Evolutionary conservation across 2,797 vertebrate genomes (phyloP).

Genomic region (Diplodus puntazzo): DNA sequence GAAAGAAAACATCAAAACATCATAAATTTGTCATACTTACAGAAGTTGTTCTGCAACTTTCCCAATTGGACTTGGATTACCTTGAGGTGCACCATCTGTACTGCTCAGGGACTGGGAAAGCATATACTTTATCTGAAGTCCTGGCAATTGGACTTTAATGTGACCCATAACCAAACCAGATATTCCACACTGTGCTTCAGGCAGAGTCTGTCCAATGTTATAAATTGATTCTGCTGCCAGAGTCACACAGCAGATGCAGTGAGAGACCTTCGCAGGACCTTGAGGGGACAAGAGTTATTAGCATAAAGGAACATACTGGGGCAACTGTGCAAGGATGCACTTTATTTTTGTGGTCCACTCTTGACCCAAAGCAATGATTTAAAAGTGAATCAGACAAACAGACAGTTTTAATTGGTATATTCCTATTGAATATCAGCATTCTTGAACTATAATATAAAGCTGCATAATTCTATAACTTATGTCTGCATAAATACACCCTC

Average conservation of each 20-base stretch:
- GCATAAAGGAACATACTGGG: slow-evolving; percentile 26
- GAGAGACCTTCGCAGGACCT: slow-evolving; percentile 34
- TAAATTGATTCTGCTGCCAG: slow-evolving; percentile 49
- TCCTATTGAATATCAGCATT: neutral
- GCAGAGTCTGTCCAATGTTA: slow-evolving; percentile 47
- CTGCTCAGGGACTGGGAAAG: slow-evolving; percentile 21
- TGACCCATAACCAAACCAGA: slow-evolving; percentile 50
- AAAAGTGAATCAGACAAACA: neutral
- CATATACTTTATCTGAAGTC: slow-evolving; percentile 53
- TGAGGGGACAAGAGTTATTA: slow-evolving; percentile 36
- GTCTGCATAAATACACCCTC: neutral
- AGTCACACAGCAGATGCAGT: slow-evolving; percentile 37
- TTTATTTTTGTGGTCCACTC: slow-evolving; percentile 2
- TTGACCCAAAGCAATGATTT: neutral
- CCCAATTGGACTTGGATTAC: slow-evolving; percentile 14
- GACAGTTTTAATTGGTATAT: neutral
- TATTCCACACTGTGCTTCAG: slow-evolving; percentile 42
- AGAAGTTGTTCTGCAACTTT: slow-evolving; percentile 7
- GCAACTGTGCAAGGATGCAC: slow-evolving; percentile 1
- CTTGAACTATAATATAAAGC: neutral
- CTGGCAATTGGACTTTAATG: slow-evolving; percentile 27
- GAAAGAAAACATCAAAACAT: too few relatives aligned
- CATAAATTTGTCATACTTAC: neutral
- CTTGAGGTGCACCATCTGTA: slow-evolving; percentile 30
- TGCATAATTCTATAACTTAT: neutral